A percentile compares a stretch with the other conserved stretches of the same genome.
Conservation (phyloP, 2,113 vertebrate species). For the Sinocyclocheilus anophthalmus region DNA sequence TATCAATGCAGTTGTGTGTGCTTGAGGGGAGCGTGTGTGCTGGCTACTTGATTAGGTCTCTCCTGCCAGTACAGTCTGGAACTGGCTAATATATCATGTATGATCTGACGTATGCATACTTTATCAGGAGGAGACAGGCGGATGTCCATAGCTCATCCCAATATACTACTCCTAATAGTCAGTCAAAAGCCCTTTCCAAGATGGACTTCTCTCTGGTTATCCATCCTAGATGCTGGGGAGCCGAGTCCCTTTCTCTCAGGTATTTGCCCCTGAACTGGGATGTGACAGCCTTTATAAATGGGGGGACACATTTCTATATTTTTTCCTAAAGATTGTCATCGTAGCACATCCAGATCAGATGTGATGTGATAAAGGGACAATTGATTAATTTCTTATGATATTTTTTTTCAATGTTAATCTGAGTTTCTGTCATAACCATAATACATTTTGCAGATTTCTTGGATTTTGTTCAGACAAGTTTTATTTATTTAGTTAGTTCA, state of each 20-base stretch:
- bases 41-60: neutral
- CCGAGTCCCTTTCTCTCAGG: neutral
- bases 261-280: neutral
- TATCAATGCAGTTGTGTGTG: constrained; percentile 23
- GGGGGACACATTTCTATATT: no score
- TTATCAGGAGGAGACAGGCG: constrained; percentile 49
- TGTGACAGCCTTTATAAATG: no score
- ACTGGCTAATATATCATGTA: constrained; percentile 15
- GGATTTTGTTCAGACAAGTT: no score
- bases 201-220: neutral
- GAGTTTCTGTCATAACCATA: no score
- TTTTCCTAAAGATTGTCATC: no score
- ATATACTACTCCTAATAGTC: neutral
- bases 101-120: constrained; percentile 62
- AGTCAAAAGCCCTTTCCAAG: neutral
- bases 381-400: no score
- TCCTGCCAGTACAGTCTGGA: constrained; percentile 47
- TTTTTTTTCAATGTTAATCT: no score
- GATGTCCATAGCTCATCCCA: constrained; percentile 62
- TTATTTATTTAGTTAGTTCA: no score
- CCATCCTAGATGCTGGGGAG: neutral
- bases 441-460: no score
- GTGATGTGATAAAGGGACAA: no score
- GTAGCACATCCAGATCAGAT: no score
- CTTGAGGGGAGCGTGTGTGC: constrained; percentile 9